These are phyloP conservation scores for Rhodophaea formosa DNA, from an alignment of 2,888 invertebrate genomes.

Conservation along the genomic window DNA sequence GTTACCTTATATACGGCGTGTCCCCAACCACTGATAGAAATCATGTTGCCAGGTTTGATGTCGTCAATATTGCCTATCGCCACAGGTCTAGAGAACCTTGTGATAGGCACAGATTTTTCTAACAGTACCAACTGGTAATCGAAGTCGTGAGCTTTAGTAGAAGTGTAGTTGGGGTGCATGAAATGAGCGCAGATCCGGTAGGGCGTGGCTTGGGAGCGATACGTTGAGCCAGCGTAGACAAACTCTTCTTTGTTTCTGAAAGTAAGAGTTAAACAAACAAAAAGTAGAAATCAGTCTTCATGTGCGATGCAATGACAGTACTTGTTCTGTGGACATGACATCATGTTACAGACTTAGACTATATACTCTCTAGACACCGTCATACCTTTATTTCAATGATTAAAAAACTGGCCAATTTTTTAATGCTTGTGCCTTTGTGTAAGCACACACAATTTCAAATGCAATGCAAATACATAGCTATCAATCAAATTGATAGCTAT, in stretches of 20 bases:
- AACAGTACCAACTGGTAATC: constrained; percentile 67
- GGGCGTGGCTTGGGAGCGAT: constrained; percentile 39
- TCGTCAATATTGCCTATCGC: constrained; percentile 55
- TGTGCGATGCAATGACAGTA: not conserved
- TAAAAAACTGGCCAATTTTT: too few relatives aligned
- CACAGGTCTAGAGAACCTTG: constrained; percentile 49
- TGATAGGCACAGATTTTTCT: constrained; percentile 55
- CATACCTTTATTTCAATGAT: too few relatives aligned
- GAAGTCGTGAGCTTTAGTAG: constrained; percentile 49
- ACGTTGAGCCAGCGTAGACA: constrained; percentile 58
- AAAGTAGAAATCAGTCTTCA: too few relatives aligned
- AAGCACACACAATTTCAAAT: too few relatives aligned
- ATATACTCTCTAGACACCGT: too few relatives aligned
- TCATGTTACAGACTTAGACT: too few relatives aligned
- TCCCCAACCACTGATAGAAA: constrained; percentile 67
- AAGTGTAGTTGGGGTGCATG: constrained; percentile 50
- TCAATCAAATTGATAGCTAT: too few relatives aligned
- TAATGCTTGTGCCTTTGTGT: too few relatives aligned
- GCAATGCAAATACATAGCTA: too few relatives aligned
- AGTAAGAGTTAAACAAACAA: constrained; percentile 21
- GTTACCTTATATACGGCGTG: constrained; percentile 53
- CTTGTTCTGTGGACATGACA: not conserved
- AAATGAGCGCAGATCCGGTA: constrained; percentile 64
- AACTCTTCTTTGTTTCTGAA: constrained; percentile 50
- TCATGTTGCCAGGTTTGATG: constrained; percentile 40